phyloP scores from a whole-genome alignment of 1,140 invertebrate genomes.

The Danaus plexippus region DNA sequence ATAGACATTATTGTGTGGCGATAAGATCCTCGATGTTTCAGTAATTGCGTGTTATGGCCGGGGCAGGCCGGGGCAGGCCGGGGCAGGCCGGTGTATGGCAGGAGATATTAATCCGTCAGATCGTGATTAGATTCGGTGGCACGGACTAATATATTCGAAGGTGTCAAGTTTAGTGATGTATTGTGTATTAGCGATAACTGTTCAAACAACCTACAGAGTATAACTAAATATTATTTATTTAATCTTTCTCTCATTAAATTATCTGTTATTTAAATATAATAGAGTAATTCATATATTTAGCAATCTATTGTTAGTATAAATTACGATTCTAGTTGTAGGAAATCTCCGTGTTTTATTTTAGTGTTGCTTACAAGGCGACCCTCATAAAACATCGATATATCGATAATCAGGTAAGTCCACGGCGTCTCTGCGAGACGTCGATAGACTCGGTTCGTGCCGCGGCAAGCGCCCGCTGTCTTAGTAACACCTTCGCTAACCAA shows the following conservation, averaged over 20 bases:
- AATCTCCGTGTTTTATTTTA: too few species aligned
- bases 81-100: slow-evolving; percentile 40
- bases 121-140: slow-evolving; percentile 67
- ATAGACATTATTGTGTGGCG: slow-evolving; percentile 16
- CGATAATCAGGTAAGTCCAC: slow-evolving; percentile 27
- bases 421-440: slow-evolving; percentile 25
- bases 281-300: too few species aligned
- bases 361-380: too few species aligned
- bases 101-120: slow-evolving; percentile 66
- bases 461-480: slow-evolving; percentile 55
- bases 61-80: slow-evolving; percentile 15
- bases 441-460: slow-evolving; percentile 46
- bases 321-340: too few species aligned
- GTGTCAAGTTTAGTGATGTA: slow-evolving; percentile 43
- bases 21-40: slow-evolving; percentile 18
- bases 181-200: slow-evolving; percentile 23
- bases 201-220: background rate
- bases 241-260: too few species aligned
- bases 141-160: slow-evolving; percentile 65
- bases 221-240: too few species aligned
- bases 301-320: too few species aligned
- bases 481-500: slow-evolving; percentile 42
- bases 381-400: slow-evolving; percentile 9
- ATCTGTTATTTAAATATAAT: background rate
- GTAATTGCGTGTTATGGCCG: slow-evolving; percentile 51